phyloP scores from a whole-genome alignment of 2,888 invertebrate genomes.

The Pseudococcus longispinus region DNA sequence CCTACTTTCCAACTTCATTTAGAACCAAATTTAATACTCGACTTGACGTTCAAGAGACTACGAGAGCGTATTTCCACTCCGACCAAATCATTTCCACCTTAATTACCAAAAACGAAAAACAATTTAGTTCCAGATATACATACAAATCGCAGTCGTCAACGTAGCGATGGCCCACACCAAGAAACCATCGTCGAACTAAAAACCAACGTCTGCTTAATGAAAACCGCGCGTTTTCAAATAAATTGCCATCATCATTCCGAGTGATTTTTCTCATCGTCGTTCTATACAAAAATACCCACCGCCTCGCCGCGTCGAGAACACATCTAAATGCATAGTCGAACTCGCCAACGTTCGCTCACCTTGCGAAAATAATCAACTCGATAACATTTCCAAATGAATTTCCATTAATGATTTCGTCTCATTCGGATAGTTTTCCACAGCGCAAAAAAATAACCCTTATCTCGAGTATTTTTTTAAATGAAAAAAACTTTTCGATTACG shows the following conservation, averaged over 20 bases:
- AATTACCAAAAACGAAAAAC: slow-evolving; percentile 23
- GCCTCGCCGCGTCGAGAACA: not conserved
- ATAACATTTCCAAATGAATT: not conserved
- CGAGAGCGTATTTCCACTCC: not conserved
- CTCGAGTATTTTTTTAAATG: slow-evolving; percentile 1
- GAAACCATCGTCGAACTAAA: not conserved
- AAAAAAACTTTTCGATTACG: slow-evolving; percentile 10
- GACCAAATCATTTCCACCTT: slow-evolving; percentile 13
- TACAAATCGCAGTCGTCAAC: not conserved
- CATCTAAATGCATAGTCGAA: not conserved
- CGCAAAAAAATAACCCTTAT: not conserved
- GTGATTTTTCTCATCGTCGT: not conserved
- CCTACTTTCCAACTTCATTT: slow-evolving; percentile 31
- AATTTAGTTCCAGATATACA: not conserved
- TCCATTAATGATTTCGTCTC: not conserved
- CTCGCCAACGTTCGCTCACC: not conserved
- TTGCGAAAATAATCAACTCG: not conserved
- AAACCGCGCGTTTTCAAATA: not conserved
- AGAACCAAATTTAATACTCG: slow-evolving; percentile 31
- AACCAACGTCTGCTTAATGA: not conserved
- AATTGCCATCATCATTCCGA: not conserved
- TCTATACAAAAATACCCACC: not conserved
- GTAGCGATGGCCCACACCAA: not conserved
- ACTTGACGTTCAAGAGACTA: not conserved
- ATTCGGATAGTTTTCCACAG: not conserved